Evolutionary conservation across 2,888 invertebrate species (phyloP).

Genomic region (Vesta saturnalis): DNA sequence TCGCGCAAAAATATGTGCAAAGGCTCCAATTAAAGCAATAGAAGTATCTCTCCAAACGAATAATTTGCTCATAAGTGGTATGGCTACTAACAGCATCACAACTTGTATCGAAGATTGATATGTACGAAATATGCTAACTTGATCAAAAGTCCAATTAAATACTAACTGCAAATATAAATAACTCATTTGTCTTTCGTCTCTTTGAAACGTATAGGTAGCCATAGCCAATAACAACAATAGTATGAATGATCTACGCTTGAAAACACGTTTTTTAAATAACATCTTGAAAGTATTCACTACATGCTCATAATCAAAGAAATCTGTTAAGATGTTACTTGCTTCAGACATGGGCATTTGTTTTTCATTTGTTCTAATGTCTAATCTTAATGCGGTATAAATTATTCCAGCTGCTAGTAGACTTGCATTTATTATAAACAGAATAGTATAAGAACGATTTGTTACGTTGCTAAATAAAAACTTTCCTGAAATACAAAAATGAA

Average conservation of each 20-base stretch:
- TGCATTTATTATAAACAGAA: constrained; percentile 79
- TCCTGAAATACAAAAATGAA: not conserved
- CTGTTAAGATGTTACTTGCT: constrained; percentile 67
- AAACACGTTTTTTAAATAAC: constrained; percentile 68
- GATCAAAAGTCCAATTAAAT: constrained; percentile 75
- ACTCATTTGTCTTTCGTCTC: constrained; percentile 81
- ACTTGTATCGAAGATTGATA: constrained; percentile 78
- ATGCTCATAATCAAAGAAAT: constrained; percentile 79
- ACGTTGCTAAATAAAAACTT: constrained; percentile 66
- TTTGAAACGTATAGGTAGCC: constrained; percentile 83
- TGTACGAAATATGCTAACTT: constrained; percentile 77
- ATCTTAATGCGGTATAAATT: constrained; percentile 70
- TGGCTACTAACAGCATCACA: constrained; percentile 73
- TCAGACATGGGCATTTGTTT: constrained; percentile 71
- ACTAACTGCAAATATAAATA: constrained; percentile 78
- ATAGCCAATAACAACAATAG: constrained; percentile 77
- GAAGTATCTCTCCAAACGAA: constrained; percentile 76
- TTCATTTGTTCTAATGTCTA: constrained; percentile 76
- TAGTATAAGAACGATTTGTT: constrained; percentile 72
- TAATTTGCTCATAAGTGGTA: constrained; percentile 76
- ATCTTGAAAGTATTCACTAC: constrained; percentile 71
- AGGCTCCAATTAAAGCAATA: constrained; percentile 78
- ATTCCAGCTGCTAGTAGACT: constrained; percentile 70
- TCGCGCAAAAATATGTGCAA: constrained; percentile 75
- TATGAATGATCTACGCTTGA: constrained; percentile 70